Evolutionary conservation across 2,888 invertebrate genomes (phyloP).

Genomic region (Tetragonisca angustula): DNA sequence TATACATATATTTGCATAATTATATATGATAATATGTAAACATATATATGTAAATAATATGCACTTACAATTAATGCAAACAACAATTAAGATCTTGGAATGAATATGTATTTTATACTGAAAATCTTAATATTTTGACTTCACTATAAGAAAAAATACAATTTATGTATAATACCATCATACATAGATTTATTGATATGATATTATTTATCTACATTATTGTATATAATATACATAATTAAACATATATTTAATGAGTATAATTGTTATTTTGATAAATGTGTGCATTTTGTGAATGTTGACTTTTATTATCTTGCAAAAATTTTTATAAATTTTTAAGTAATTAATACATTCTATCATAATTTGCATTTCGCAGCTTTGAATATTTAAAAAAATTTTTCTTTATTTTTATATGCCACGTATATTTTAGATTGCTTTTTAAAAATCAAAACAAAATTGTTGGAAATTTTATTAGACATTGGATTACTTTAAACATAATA

Average conservation of each 20-base stretch:
- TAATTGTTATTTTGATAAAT: slow-evolving; percentile 63
- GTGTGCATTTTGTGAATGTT: slow-evolving; percentile 42
- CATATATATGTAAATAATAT: slow-evolving; percentile 25
- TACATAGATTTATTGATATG: slow-evolving; percentile 68
- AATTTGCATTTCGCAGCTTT: slow-evolving; percentile 16
- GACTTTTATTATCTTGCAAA: slow-evolving; percentile 50
- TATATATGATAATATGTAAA: slow-evolving; percentile 11
- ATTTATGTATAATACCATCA: slow-evolving; percentile 72
- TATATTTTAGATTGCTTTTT: slow-evolving; percentile 17
- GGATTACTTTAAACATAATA: not conserved
- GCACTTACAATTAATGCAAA: slow-evolving; percentile 17
- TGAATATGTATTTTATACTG: slow-evolving; percentile 58
- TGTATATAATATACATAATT: slow-evolving; percentile 72
- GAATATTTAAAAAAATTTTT: not conserved
- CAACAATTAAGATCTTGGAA: slow-evolving; percentile 62
- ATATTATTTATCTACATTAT: slow-evolving; percentile 73
- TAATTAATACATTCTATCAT: slow-evolving; percentile 28
- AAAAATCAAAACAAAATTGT: slow-evolving; percentile 8
- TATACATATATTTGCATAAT: slow-evolving; percentile 27
- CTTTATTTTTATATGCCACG: slow-evolving; percentile 21
- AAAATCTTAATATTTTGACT: slow-evolving; percentile 67
- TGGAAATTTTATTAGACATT: slow-evolving; percentile 16
- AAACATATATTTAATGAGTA: slow-evolving; percentile 72
- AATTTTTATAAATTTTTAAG: slow-evolving; percentile 33
- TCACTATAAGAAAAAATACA: slow-evolving; percentile 69